A percentile compares a stretch with the other conserved stretches of the same genome.
These are phyloP conservation scores for Sanderia malayensis DNA, from an alignment of 30 jellyfish, hydroid and myxozoan species.

Conservation along the genomic window DNA sequence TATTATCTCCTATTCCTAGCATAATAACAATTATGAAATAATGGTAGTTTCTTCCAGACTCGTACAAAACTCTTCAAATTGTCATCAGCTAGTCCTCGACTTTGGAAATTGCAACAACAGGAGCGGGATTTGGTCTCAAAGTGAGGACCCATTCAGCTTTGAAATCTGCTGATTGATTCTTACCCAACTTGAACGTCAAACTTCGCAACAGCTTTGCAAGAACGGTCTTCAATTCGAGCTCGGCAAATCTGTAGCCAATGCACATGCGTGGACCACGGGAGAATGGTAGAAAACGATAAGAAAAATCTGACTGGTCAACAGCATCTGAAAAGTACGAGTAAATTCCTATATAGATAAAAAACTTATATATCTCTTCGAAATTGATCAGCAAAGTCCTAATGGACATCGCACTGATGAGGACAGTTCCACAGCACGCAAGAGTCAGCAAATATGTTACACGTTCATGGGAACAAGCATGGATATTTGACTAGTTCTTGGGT, in stretches of 20 bases:
- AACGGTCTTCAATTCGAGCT: not conserved
- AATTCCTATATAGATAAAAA: not conserved
- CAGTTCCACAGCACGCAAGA: not conserved
- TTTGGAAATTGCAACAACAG: not conserved
- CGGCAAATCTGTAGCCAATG: not conserved
- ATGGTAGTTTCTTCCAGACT: no score
- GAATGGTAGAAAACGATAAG: not conserved
- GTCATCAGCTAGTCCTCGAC: no score
- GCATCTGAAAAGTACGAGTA: not conserved
- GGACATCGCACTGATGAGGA: not conserved
- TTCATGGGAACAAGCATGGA: no score
- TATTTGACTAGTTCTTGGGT: no score
- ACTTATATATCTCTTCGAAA: not conserved
- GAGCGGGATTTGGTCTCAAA: not conserved
- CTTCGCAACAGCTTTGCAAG: not conserved
- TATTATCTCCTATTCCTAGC: no score
- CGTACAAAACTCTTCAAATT: no score
- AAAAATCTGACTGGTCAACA: no score
- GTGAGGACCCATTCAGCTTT: not conserved
- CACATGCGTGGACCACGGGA: conserved; percentile 4
- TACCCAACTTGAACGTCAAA: not conserved
- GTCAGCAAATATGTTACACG: no score
- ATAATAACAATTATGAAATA: no score
- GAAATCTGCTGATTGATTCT: not conserved
- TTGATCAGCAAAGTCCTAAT: not conserved